These are phyloP conservation scores for Macrochelys suwanniensis DNA, from an alignment of 2,797 vertebrate genomes.

Conservation along the genomic window DNA sequence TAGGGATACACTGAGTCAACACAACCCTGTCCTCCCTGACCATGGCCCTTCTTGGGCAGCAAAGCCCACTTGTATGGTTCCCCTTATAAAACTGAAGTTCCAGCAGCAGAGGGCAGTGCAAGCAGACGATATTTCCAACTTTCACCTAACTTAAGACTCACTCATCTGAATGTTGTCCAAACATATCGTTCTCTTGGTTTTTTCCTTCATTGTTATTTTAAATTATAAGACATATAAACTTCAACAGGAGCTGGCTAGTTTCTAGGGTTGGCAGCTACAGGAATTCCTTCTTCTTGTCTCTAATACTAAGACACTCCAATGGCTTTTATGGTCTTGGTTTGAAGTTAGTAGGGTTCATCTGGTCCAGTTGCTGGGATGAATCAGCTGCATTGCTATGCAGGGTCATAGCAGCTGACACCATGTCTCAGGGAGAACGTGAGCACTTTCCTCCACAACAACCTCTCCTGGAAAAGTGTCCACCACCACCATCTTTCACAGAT, in stretches of 20 bases:
- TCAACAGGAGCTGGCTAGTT: background rate
- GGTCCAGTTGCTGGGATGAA: background rate
- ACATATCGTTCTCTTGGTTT: constrained; percentile 68
- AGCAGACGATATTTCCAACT: constrained; percentile 73
- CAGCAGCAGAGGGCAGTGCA: constrained; percentile 59
- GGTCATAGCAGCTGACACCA: constrained; percentile 3
- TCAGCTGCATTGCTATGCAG: constrained; percentile 41
- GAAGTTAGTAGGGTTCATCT: background rate
- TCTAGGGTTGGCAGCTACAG: constrained; percentile 16
- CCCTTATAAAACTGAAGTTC: constrained; percentile 26
- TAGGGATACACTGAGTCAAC: constrained; percentile 12
- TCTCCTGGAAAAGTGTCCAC: background rate
- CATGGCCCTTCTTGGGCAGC: constrained; percentile 18
- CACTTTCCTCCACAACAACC: constrained; percentile 8
- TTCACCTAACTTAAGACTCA: constrained; percentile 69
- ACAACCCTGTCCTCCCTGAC: constrained; percentile 45
- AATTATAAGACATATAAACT: constrained; percentile 66
- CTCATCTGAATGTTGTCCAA: constrained; percentile 75
- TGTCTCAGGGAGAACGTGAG: background rate
- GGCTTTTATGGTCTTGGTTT: constrained; percentile 24
- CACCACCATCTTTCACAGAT: background rate
- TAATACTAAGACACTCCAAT: background rate
- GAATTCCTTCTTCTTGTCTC: constrained; percentile 45
- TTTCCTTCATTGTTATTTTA: constrained; percentile 74
- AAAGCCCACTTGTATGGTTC: constrained; percentile 38